phyloP scores from a whole-genome alignment of 2,113 vertebrate genomes.

The Anarrhichthys ocellatus region DNA sequence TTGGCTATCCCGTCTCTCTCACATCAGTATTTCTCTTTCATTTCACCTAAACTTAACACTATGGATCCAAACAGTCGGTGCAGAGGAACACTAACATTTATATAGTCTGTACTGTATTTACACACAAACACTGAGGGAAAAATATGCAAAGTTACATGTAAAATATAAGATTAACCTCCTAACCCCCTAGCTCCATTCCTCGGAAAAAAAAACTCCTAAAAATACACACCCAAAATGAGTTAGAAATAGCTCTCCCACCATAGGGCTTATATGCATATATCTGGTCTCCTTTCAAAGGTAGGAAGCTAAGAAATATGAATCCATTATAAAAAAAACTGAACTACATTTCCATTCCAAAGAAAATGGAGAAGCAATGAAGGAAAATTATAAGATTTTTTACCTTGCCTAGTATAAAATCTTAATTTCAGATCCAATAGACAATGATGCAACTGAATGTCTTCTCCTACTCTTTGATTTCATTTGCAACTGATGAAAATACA shows the following conservation, averaged over 20 bases:
- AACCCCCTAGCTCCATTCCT: background rate
- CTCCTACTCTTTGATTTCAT: background rate
- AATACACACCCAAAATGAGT: background rate
- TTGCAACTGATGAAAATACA: background rate
- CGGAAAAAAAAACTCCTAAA: background rate
- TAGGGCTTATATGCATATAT: background rate
- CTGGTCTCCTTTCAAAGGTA: background rate
- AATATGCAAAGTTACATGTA: slow-evolving; percentile 8
- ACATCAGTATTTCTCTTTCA: slow-evolving; percentile 41
- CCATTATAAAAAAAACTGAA: background rate
- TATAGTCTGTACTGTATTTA: background rate
- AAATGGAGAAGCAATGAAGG: background rate
- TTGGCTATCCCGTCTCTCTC: slow-evolving; percentile 52
- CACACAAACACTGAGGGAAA: background rate
- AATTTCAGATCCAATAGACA: background rate
- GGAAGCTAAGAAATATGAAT: background rate
- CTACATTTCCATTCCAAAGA: too few species aligned
- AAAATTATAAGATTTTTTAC: background rate
- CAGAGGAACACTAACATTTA: background rate
- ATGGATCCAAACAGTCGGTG: slow-evolving; percentile 27
- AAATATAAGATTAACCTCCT: slow-evolving; percentile 1
- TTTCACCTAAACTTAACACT: slow-evolving; percentile 13
- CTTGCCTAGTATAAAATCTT: background rate
- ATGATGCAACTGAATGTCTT: background rate
- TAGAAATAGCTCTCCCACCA: background rate